A percentile compares a stretch with the other conserved stretches of the same genome.
phyloP scores from a whole-genome alignment of 2,797 vertebrate genomes.

The Eidolon dupreanum region DNA sequence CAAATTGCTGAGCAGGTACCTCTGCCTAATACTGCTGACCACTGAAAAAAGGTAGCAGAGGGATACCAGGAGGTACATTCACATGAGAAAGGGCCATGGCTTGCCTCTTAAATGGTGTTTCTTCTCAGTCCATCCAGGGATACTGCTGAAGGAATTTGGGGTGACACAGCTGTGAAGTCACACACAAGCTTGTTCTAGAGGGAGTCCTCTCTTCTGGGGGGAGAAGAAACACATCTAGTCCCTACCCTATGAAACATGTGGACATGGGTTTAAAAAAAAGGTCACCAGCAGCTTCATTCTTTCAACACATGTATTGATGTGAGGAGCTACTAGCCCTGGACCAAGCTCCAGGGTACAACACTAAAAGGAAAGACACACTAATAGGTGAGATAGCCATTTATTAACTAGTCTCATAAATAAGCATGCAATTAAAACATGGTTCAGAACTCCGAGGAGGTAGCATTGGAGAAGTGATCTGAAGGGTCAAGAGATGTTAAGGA shows the following conservation, averaged over 20 bases:
- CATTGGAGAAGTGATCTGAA: constrained; percentile 3
- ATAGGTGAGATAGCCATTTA: not conserved
- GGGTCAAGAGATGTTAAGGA: not conserved
- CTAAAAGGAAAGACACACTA: not conserved
- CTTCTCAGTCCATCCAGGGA: not conserved
- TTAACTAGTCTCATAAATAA: not conserved
- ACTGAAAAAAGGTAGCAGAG: not conserved
- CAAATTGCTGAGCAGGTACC: not conserved
- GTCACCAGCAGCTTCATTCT: not conserved
- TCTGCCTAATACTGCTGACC: not conserved
- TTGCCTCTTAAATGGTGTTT: not conserved
- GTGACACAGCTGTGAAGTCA: not conserved
- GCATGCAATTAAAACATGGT: not conserved
- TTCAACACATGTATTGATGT: not conserved
- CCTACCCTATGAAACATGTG: not conserved
- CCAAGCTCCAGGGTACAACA: not conserved
- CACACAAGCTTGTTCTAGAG: not conserved
- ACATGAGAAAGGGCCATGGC: not conserved
- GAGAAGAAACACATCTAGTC: not conserved
- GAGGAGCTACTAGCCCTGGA: not conserved
- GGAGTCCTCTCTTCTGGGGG: not conserved
- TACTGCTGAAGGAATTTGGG: not conserved
- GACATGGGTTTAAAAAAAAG: not conserved
- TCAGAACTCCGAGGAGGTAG: not conserved
- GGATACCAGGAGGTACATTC: not conserved